phyloP scores from a whole-genome alignment of 2,797 vertebrate genomes.

The Malurus splendens region DNA sequence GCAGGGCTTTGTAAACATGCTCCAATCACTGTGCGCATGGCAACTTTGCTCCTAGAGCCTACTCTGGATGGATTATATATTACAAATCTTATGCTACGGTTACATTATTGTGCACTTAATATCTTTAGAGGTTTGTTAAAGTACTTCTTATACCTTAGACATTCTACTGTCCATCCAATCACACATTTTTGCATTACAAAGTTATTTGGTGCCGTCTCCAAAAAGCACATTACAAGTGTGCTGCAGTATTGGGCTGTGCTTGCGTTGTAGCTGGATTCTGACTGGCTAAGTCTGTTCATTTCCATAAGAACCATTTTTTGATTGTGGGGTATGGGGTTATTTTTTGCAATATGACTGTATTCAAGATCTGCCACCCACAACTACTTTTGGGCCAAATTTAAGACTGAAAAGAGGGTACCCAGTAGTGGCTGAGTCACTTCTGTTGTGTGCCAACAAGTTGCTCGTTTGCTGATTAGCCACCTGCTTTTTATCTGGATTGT shows the following conservation, averaged over 20 bases:
- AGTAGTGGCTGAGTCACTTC: not conserved
- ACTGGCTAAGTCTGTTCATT: not conserved
- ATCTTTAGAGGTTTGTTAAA: not conserved
- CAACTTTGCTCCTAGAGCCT: not conserved
- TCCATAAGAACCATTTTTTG: not conserved
- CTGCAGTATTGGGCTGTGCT: not conserved
- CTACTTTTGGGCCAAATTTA: not conserved
- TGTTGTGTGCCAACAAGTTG: constrained; percentile 8
- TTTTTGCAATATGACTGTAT: not conserved
- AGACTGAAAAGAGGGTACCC: not conserved
- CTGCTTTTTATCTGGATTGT: constrained; percentile 38
- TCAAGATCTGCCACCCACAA: not conserved
- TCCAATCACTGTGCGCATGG: not conserved
- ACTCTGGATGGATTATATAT: not conserved
- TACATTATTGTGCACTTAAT: not conserved
- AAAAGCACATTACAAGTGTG: not conserved
- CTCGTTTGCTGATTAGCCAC: not conserved
- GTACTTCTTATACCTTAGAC: not conserved
- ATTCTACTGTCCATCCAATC: not conserved
- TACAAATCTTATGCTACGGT: not conserved
- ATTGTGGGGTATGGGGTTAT: not conserved
- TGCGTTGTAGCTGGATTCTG: not conserved
- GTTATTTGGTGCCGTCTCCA: not conserved
- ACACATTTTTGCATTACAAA: not conserved
- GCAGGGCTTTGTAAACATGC: not conserved